Conservation (phyloP, 1,140 invertebrate species). For the Eupristina koningsbergeri region DNA sequence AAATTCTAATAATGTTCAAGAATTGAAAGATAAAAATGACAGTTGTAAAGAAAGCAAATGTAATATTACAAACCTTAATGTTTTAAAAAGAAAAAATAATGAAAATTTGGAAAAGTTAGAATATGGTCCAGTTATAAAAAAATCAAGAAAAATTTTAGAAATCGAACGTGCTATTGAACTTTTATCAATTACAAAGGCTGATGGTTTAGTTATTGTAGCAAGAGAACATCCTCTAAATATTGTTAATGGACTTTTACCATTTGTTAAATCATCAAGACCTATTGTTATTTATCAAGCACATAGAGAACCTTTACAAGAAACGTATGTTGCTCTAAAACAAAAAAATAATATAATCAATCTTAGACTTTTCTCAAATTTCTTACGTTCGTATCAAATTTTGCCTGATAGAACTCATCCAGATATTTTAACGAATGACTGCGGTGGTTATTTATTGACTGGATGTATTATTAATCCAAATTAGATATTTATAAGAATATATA, state of each 20-base stretch:
- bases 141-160: constrained; percentile 78
- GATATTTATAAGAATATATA: too few species aligned
- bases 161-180: constrained; percentile 77
- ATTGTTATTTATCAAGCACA: constrained; percentile 88
- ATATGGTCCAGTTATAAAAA: constrained; percentile 66
- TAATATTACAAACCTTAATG: constrained; percentile 22
- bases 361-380: constrained; percentile 87
- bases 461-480: constrained; percentile 76
- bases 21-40: constrained; percentile 9
- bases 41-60: constrained; percentile 45
- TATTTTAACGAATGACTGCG: constrained; percentile 82
- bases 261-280: constrained; percentile 84
- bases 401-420: constrained; percentile 88
- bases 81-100: constrained; percentile 47
- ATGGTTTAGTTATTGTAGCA: constrained; percentile 84
- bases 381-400: constrained; percentile 91
- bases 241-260: constrained; percentile 81
- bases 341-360: constrained; percentile 81
- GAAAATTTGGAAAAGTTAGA: constrained; percentile 37
- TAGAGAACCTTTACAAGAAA: constrained; percentile 86
- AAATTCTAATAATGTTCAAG: not conserved
- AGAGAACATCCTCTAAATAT: constrained; percentile 90
- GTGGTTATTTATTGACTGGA: constrained; percentile 84
- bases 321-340: constrained; percentile 84
- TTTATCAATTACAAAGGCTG: constrained; percentile 77